Base-by-base conservation (phyloP, 2,797 vertebrate species). In the Gymnoscopelus braueri region DNA sequence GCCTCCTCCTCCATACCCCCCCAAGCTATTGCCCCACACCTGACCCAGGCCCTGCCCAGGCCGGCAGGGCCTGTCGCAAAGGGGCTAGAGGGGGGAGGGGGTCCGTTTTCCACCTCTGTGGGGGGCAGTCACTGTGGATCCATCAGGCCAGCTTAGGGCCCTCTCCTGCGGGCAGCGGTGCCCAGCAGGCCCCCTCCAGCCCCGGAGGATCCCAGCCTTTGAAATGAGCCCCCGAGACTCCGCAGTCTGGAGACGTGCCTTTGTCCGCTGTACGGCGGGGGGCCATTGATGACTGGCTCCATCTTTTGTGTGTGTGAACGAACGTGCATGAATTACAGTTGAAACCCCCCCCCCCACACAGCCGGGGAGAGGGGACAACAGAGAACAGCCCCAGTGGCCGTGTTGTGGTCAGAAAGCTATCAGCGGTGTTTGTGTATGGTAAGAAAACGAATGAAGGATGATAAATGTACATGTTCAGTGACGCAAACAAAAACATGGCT, bases 61-160 rank as follows among this genome's bases (percentile, higher is more conserved):
- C 81, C 83, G 64, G 67, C 77, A 81, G 85, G 87, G 79, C 79
- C 74, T 47, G 75, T 83, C 75, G 71, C 79, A 82, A 82, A 81
- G 86, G 48, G 67, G 69, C 71, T 74, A 10, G 39, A 10, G 39
- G 80, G 80, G 77, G 23, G 60, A 84, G 71, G 78, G 60, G 73
- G 83, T 82, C 79, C 67, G 82, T 88, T 90, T 86, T 85, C 80
- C 70, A 69, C 65, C 88, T 52, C 86, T 11, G 75, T 75, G 79
- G 91, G 90, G 89, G 88, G 89, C 88, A 91, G 88, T 92, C 91
- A 91, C 65, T 83, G 71, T 79, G 82, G 85, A 92, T 92, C 85
- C 72, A 44, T 92, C 89, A 92, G 82, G 52, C 83, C 79, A 76
- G 85, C 87, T 91, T 91, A 88, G 83, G 82, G 83, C 78, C 84